Conservation (phyloP, 2,888 invertebrate genomes). For the Empis livida region DNA sequence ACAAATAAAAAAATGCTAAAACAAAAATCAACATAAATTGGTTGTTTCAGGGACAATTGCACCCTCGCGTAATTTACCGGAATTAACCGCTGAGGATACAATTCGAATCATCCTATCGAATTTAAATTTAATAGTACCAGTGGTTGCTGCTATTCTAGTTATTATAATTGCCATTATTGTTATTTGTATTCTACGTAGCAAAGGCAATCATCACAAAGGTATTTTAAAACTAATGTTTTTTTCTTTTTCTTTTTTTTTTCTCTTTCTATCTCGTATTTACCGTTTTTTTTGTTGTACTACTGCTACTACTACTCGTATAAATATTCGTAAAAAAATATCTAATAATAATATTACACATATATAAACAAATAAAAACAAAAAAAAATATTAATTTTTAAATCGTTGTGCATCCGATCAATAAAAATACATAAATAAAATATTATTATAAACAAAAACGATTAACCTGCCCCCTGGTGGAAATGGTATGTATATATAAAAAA, state of each 20-base stretch:
- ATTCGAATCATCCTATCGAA: slow-evolving; percentile 79
- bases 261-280: slow-evolving; percentile 1
- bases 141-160: slow-evolving; percentile 82
- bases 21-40: slow-evolving; percentile 15
- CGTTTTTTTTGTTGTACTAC: background rate
- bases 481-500: too few relatives aligned
- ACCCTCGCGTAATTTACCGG: slow-evolving; percentile 73
- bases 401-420: too few relatives aligned
- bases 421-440: too few relatives aligned
- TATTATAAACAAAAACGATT: too few relatives aligned
- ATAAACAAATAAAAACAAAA: background rate
- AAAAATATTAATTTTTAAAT: too few relatives aligned
- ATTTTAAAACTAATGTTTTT: slow-evolving; percentile 27
- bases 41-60: slow-evolving; percentile 88
- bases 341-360: background rate
- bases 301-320: slow-evolving; percentile 3
- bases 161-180: slow-evolving; percentile 87
- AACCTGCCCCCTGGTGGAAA: too few relatives aligned
- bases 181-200: slow-evolving; percentile 80
- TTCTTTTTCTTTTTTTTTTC: slow-evolving; percentile 24
- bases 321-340: background rate
- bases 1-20: slow-evolving; percentile 10
- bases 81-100: slow-evolving; percentile 66
- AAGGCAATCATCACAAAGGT: slow-evolving; percentile 77
- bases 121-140: slow-evolving; percentile 86